These are phyloP conservation scores for Myripristis murdjan DNA, from an alignment of 2,797 vertebrate genomes.

Conservation along the genomic window DNA sequence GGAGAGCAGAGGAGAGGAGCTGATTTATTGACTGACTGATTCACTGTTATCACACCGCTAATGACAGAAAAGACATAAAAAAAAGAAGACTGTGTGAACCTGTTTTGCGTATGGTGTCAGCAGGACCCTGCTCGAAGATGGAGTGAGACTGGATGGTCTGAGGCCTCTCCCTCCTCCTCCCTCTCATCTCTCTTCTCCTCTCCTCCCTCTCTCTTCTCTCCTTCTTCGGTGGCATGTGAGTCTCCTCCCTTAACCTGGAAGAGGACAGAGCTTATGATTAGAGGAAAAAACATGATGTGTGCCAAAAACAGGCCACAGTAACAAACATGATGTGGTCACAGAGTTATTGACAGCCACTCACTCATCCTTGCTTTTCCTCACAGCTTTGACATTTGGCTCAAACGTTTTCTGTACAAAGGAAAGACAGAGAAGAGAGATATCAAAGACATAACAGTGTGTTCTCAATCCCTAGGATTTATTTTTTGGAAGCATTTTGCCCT, in stretches of 20 bases:
- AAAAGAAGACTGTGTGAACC: slow-evolving; percentile 55
- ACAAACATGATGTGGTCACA: background rate
- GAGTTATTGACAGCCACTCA: slow-evolving; percentile 65
- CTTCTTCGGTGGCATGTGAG: slow-evolving; percentile 62
- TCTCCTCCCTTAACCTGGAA: slow-evolving; percentile 73
- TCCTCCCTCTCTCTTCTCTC: slow-evolving; percentile 76
- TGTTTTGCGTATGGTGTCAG: slow-evolving; percentile 77
- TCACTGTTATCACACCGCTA: background rate
- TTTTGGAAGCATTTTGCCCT: too few relatives aligned
- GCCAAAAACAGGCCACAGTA: background rate
- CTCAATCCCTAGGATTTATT: too few relatives aligned
- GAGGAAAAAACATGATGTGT: background rate
- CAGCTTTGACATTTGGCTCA: slow-evolving; percentile 84
- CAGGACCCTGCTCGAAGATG: slow-evolving; percentile 87
- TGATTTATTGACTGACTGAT: background rate
- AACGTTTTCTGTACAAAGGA: slow-evolving; percentile 80
- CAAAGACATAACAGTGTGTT: too few relatives aligned
- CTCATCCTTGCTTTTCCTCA: slow-evolving; percentile 87
- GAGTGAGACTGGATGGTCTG: slow-evolving; percentile 88
- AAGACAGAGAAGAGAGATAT: background rate
- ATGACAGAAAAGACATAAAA: background rate
- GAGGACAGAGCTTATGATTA: background rate
- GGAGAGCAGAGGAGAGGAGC: background rate
- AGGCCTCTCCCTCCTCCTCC: slow-evolving; percentile 79
- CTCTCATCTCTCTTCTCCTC: slow-evolving; percentile 72